A percentile compares a stretch with the other conserved stretches of the same genome.
These are phyloP conservation scores for Bellardia bayeri DNA, from an alignment of 2,888 invertebrate genomes.

Conservation along the genomic window DNA sequence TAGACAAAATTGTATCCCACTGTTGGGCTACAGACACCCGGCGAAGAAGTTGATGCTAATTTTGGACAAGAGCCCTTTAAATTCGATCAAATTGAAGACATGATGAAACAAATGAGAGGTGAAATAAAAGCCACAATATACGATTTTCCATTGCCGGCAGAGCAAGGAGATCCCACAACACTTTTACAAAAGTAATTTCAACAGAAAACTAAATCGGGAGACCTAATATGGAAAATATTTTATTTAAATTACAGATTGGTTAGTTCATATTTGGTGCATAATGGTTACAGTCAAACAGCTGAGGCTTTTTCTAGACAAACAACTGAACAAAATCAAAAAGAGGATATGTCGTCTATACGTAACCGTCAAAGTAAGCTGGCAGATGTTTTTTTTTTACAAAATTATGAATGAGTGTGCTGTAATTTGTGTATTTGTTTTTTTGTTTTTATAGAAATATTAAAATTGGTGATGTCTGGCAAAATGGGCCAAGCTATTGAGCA, in stretches of 20 bases:
- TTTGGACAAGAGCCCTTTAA: slow-evolving; percentile 99
- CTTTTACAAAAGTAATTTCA: slow-evolving; percentile 92
- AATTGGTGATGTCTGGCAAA: slow-evolving; percentile 94
- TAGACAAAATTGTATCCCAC: slow-evolving; percentile 98
- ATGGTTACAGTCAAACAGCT: slow-evolving; percentile 98
- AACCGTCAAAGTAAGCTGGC: slow-evolving; percentile 93
- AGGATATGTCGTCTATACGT: slow-evolving; percentile 96
- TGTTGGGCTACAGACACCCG: slow-evolving; percentile 98
- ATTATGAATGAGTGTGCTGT: too few species aligned
- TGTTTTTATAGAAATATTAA: slow-evolving; percentile 91
- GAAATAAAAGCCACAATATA: slow-evolving; percentile 93
- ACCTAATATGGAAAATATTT: slow-evolving; percentile 28
- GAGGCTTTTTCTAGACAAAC: slow-evolving; percentile 95
- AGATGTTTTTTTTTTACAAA: too few species aligned
- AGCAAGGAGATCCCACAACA: slow-evolving; percentile 96
- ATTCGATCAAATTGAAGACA: slow-evolving; percentile 97
- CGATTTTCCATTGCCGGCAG: slow-evolving; percentile 93
- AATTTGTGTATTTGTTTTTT: slow-evolving; percentile 49
- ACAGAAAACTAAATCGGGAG: neutral
- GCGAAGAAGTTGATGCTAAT: slow-evolving; percentile 99
- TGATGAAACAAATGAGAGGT: slow-evolving; percentile 95
- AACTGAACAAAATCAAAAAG: slow-evolving; percentile 94
- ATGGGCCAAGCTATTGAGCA: slow-evolving; percentile 98
- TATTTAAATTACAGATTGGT: slow-evolving; percentile 91
- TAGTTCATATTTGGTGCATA: slow-evolving; percentile 98